Base-by-base conservation (phyloP, 37 sponge, comb jelly and placozoan species). In the Cliona cf. orientalis region DNA sequence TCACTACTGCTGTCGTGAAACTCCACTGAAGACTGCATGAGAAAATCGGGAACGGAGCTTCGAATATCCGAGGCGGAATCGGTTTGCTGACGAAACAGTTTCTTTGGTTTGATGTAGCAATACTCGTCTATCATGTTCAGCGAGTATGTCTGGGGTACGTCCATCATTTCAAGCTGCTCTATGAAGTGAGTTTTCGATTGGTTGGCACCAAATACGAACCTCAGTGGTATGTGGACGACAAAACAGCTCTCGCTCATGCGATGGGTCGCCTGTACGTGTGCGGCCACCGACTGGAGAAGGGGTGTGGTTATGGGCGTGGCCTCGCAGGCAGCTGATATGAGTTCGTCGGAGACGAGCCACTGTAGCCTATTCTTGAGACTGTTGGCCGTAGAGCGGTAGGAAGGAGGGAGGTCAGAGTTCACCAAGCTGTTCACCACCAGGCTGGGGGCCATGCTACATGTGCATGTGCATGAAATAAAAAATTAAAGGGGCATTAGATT, bases 291-390 rank as follows among this genome's bases (percentile, higher is more conserved):
- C 46, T 68, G 76, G 46, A 87, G 46, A 22, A 87, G 49, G 36
- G 81, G 73, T 4, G 69, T 28, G 25, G 64, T 68, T 25, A 80
- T 56, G 42, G 60, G 38, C 3, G 57, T 58, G 40, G 34, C 57
- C 9, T 62, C 57, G 11, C 76, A 43, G 11, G 76, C 75, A 32
- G 63, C 38, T 17, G 86, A 76, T 22, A 91, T 53, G 33, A 81
- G 63, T 46, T 91, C 91, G 28, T 91, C 91, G 31, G 40, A 17
- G 17, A 91, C 5, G 22, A 91, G 34, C 91, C 91, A 91, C 63
- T 86, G 76, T 32, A 86, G 62, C 55, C 78, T 46, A 12, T 75
- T 23, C 70, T 75, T 42, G 3, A 66, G 64, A 28, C 36, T 21
- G 4, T 19, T 43, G 34, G 66, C 66, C n/a, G 34, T 40, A 32